Evolutionary conservation across 1,140 invertebrate species (phyloP), one percentile per base, ranked within the genome.

Genomic region (Plectus sambesii): DNA sequence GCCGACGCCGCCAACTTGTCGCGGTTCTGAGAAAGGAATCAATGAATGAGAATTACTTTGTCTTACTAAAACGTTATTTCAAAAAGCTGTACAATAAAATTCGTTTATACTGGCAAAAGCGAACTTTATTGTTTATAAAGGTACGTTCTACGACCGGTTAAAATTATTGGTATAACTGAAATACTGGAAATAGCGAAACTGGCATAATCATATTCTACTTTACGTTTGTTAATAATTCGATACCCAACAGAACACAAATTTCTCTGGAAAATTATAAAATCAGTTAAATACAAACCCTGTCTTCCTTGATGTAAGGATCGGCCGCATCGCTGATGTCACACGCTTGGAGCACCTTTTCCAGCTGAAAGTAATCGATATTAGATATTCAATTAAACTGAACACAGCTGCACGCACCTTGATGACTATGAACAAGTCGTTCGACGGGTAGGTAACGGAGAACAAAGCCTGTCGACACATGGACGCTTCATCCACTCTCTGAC

Each of bases 301-400:
- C 63, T 4, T 61, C 49, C 19, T 47, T 53, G 3, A 59, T 20
- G 36, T 67, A 64, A 9, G 58, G 57, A 17, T 67, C 63, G 27
- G 47, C 27, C 5, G 44, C 59, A 19, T 65, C 62, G 15, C 20
- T 35, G n/a, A 55, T 48, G 40, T 65, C 62, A 23, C 43, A 46
- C 15, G 47, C 58, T 62, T 64, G 63, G 4, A 65, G 46, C 23
- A 65, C 47, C 41, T 62, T 58, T 15, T 59, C 54, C 23, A 58
- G 25, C 57, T 57, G n/a, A 53, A 61, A 55, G 5, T 23, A 12
- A 9, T 37, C 23, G 29, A n/a, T 17, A 47, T 20, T 19, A 42
- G 27, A 42, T 22, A 38, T 46, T 20, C 20, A 41, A 33, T 12
- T 19, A 5, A 53, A 9, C 4, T 8, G 25, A 8, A 50, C 23